Percentiles rank a stretch among this genome's conserved stretches.
These are phyloP conservation scores for Sycophaga agraensis DNA, from an alignment of 1,140 invertebrate genomes.

Conservation along the genomic window DNA sequence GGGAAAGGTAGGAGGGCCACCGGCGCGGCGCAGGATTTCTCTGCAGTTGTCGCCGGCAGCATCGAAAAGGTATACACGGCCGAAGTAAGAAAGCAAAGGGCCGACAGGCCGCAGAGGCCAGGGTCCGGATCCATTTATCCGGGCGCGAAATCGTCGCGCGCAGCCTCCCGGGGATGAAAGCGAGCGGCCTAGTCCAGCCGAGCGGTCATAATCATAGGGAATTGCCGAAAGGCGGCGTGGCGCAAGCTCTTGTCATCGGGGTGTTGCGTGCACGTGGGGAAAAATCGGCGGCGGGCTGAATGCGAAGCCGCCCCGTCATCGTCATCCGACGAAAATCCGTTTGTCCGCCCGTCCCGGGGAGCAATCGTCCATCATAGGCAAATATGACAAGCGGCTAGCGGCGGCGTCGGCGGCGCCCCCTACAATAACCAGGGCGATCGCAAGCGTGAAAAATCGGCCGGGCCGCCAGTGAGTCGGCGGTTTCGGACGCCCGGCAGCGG, in stretches of 20 bases:
- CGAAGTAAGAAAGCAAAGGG: no score
- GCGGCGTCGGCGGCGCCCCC: slow-evolving; percentile 3
- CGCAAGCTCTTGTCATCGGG: slow-evolving; percentile 27
- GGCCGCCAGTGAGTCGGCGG: slow-evolving; percentile 47
- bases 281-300: slow-evolving; percentile 32
- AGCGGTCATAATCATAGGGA: slow-evolving; percentile 53
- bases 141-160: slow-evolving; percentile 6
- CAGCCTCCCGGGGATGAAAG: neutral
- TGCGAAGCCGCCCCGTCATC: slow-evolving; percentile 45
- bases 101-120: no score
- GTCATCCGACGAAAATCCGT: slow-evolving; percentile 52
- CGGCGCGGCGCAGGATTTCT: no score
- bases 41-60: neutral
- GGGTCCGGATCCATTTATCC: neutral
- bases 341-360: slow-evolving; percentile 42
- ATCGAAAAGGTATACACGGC: no score
- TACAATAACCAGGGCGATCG: neutral
- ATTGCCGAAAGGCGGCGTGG: no score
- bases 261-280: no score
- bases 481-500: slow-evolving; percentile 46
- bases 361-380: slow-evolving; percentile 58
- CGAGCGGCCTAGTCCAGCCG: slow-evolving; percentile 36
- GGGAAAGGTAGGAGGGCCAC: neutral
- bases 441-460: slow-evolving; percentile 53
- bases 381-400: slow-evolving; percentile 58